Evolutionary conservation across 2,888 invertebrate species (phyloP).

Genomic region (Meghimatium bilineatum): DNA sequence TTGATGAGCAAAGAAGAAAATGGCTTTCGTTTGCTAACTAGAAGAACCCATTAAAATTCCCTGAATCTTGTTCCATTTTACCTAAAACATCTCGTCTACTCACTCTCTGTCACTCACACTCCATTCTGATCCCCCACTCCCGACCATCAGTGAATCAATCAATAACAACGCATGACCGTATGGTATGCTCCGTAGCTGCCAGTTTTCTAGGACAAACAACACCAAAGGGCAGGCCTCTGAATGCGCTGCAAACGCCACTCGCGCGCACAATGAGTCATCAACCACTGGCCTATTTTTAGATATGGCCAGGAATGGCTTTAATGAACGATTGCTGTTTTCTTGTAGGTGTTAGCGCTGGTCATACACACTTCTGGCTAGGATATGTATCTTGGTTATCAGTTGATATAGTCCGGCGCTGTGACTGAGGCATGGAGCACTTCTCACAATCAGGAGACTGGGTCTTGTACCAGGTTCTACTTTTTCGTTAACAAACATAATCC

Average conservation of each 20-base stretch:
- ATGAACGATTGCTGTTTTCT: neutral
- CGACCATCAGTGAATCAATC: neutral
- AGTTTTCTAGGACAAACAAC: neutral
- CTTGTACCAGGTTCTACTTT: too few relatives aligned
- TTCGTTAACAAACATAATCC: too few relatives aligned
- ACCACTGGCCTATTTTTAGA: neutral
- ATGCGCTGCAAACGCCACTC: neutral
- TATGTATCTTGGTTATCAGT: too few relatives aligned
- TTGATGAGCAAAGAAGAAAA: too few relatives aligned
- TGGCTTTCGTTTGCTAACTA: too few relatives aligned
- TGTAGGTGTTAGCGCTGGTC: too few relatives aligned
- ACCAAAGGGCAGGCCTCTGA: neutral
- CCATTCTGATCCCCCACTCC: neutral
- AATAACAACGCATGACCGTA: neutral
- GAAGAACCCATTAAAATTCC: too few relatives aligned
- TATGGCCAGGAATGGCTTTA: neutral
- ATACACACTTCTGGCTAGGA: too few relatives aligned
- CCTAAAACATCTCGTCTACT: neutral
- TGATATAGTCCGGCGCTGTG: too few relatives aligned
- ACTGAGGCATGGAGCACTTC: too few relatives aligned
- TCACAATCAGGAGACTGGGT: too few relatives aligned
- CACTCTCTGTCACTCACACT: neutral
- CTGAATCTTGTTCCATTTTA: too few relatives aligned
- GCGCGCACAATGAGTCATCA: constrained; percentile 4
- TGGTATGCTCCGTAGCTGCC: neutral